A percentile compares a stretch with the other conserved stretches of the same genome.
Conservation (phyloP, 2,797 vertebrate species). For the Phoeniculus purpureus region DNA sequence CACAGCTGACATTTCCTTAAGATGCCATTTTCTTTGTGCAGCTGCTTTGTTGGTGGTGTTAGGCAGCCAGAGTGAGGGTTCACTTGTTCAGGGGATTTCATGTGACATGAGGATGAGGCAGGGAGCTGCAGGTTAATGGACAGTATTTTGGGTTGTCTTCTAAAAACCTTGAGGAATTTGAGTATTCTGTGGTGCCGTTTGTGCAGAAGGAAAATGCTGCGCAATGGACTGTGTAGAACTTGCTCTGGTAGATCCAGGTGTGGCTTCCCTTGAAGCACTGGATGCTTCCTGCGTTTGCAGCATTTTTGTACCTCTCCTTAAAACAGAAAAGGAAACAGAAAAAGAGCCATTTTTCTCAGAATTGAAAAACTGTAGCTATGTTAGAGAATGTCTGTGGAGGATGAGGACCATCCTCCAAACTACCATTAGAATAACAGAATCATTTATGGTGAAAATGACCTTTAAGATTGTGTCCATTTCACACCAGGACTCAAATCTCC, state of each 20-base stretch:
- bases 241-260: neutral
- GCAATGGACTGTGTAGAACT: neutral
- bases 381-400: neutral
- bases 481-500: neutral
- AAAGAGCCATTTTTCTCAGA: neutral
- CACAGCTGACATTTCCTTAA: neutral
- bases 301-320: neutral
- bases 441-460: too few relatives aligned
- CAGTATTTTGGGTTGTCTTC: neutral
- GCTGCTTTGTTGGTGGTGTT: neutral
- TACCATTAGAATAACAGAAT: rapidly evolving
- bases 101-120: neutral
- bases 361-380: neutral
- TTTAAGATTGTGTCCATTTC: neutral
- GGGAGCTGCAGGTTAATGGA: neutral
- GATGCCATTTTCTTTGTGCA: neutral
- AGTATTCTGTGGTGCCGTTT: neutral
- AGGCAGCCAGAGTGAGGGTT: neutral
- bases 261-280: neutral
- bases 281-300: neutral
- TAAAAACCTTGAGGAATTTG: neutral
- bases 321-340: neutral
- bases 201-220: neutral
- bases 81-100: neutral
- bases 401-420: neutral